Evolutionary conservation across 2,797 vertebrate genomes (phyloP).

Genomic region (Microctenopoma steveboyesi): DNA sequence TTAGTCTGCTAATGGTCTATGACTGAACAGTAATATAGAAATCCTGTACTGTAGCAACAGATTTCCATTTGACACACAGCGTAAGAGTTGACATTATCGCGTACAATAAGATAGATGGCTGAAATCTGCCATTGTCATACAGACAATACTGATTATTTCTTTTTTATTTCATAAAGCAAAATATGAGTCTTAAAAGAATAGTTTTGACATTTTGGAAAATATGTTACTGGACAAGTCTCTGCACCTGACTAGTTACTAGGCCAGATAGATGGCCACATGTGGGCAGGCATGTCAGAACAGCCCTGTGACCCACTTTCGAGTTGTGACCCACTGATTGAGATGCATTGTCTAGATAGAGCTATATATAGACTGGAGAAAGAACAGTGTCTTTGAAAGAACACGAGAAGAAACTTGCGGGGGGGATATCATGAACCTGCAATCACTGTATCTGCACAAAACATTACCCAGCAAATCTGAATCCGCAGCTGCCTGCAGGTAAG

Average conservation of each 20-base stretch:
- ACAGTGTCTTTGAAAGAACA: constrained; percentile 13
- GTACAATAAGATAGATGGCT: not conserved
- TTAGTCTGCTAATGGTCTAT: constrained; percentile 8
- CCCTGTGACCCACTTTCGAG: constrained; percentile 56
- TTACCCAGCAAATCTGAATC: constrained; percentile 1
- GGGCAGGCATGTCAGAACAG: constrained; percentile 32
- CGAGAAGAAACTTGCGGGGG: not conserved
- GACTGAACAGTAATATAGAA: not conserved
- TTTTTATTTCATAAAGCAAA: too few relatives aligned
- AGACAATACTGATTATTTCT: not conserved
- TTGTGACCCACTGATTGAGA: constrained; percentile 59
- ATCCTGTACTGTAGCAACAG: not conserved
- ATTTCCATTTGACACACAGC: not conserved
- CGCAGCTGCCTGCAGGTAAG: not conserved
- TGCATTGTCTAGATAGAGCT: constrained; percentile 57
- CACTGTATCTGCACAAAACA: not conserved
- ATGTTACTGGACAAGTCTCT: not conserved
- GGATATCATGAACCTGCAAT: not conserved
- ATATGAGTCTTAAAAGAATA: not conserved
- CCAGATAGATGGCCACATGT: constrained; percentile 4
- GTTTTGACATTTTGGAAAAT: too few relatives aligned
- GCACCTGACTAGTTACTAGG: too few relatives aligned
- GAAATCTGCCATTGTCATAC: constrained; percentile 3
- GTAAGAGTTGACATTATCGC: not conserved
- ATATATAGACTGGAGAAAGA: constrained; percentile 51